Evolutionary conservation across 1,140 invertebrate genomes (phyloP).

Genomic region (Pseudomyrmex gracilis): DNA sequence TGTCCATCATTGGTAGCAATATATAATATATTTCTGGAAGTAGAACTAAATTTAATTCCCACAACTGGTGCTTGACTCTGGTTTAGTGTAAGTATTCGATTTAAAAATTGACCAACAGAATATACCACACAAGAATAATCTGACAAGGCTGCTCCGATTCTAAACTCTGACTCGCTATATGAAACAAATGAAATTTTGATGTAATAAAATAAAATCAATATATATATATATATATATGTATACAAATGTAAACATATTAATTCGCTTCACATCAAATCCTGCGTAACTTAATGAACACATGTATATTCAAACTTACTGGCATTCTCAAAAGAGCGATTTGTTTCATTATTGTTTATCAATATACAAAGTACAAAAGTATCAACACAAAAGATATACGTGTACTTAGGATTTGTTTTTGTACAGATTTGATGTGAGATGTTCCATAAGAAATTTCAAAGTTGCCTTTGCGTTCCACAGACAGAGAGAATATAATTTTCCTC

Average conservation of each 20-base stretch:
- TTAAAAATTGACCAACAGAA: constrained; percentile 79
- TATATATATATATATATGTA: neutral
- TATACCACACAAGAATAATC: constrained; percentile 82
- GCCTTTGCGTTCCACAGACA: constrained; percentile 79
- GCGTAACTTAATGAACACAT: neutral
- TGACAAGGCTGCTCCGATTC: constrained; percentile 79
- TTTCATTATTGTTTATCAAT: constrained; percentile 3
- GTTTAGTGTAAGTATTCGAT: constrained; percentile 78
- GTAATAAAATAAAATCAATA: constrained; percentile 16
- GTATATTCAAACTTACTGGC: neutral
- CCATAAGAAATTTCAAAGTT: constrained; percentile 49
- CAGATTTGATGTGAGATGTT: constrained; percentile 44
- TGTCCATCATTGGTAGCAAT: constrained; percentile 87
- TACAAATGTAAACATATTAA: constrained; percentile 3
- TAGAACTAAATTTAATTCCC: constrained; percentile 87
- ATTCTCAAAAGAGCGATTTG: neutral
- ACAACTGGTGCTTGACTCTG: constrained; percentile 85
- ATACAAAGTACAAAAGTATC: neutral
- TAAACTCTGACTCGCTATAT: constrained; percentile 80
- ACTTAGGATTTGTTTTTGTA: constrained; percentile 15
- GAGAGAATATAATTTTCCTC: constrained; percentile 78
- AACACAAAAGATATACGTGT: neutral
- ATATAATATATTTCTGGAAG: constrained; percentile 88
- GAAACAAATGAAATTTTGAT: constrained; percentile 40
- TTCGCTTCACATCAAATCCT: constrained; percentile 32